Base-by-base conservation (phyloP, 2,797 vertebrate genomes). In the Molossus alvarezi region DNA sequence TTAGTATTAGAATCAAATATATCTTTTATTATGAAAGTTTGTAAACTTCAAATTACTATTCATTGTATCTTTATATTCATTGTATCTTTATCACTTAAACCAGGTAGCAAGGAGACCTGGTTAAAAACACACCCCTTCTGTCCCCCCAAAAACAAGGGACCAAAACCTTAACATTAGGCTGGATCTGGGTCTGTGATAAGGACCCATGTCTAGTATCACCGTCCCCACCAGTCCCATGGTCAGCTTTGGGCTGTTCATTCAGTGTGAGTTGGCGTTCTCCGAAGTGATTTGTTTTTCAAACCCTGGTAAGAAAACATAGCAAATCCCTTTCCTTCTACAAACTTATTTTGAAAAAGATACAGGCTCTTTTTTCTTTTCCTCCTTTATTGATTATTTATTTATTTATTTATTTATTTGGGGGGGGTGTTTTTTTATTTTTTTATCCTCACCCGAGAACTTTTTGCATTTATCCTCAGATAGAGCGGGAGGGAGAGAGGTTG, bases 211-310 rank as follows among this genome's bases (percentile, higher is more conserved):
- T 17, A 14, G 51, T 21, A 1, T 18, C 9, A 21, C 73, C 18
- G 5, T 15, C 53, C 33, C 21, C 57, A 41, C 65, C 79, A 23
- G 27, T 4, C 69, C 45, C 7, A 0, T 4, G 23, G 33, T 73
- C 72, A 13, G 23, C 76, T 60, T 71, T 20, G 89, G 69, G 41
- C 64, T 37, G 1, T 67, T 85, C 12, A 1, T 41, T 85, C 12
- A 11, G 20, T 37, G 23, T 15, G 12, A 71, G 45, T 29, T 21
- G 0, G 27, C 21, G 4, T 95, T 57, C 58, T 62, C 77, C 71
- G 48, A 65, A 73, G 29, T 51, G 76, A 73, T 69, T 71, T 25
- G 37, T 77, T 75, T 65, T 76, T 72, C 67, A 95, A 76, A n/a
- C 64, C 51, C 25, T 57, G 27, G 25, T 75, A 64, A 88, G 58